A percentile compares a stretch with the other conserved stretches of the same genome.
These are phyloP conservation scores for Morphnarchus princeps DNA, from an alignment of 2,113 vertebrate species.

Conservation along the genomic window DNA sequence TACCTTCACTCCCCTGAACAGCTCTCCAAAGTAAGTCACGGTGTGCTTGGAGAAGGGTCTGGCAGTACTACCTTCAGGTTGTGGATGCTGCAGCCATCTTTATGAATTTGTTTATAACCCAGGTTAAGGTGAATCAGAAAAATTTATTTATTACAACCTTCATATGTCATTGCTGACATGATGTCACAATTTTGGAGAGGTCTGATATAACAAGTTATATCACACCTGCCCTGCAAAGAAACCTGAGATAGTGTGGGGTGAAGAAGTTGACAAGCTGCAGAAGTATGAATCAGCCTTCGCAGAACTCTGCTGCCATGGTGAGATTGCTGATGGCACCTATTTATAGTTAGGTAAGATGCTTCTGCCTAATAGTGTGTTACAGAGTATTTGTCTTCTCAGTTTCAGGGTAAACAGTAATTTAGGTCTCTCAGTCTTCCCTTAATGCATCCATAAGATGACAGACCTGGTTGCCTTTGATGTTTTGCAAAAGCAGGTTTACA, in stretches of 20 bases:
- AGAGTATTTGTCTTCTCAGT: background rate
- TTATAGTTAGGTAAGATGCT: background rate
- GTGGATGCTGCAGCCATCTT: background rate
- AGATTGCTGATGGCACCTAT: background rate
- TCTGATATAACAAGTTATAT: background rate
- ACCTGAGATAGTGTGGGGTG: background rate
- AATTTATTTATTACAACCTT: background rate
- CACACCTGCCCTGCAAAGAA: background rate
- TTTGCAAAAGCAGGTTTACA: background rate
- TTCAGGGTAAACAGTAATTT: background rate
- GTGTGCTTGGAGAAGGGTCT: background rate
- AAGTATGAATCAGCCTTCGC: background rate
- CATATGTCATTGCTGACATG: background rate
- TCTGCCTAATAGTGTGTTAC: background rate
- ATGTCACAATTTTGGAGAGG: background rate
- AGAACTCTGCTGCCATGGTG: background rate
- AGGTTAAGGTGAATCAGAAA: background rate
- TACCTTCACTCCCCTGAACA: background rate
- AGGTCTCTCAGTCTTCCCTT: background rate
- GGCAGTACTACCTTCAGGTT: background rate
- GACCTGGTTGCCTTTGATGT: background rate
- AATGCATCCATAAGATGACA: background rate
- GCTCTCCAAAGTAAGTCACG: background rate
- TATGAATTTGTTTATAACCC: background rate
- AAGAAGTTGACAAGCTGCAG: background rate